A percentile compares a stretch with the other conserved stretches of the same genome.
Evolutionary conservation across 2,797 vertebrate genomes (phyloP).

Genomic region (Peromyscus melanophrys): DNA sequence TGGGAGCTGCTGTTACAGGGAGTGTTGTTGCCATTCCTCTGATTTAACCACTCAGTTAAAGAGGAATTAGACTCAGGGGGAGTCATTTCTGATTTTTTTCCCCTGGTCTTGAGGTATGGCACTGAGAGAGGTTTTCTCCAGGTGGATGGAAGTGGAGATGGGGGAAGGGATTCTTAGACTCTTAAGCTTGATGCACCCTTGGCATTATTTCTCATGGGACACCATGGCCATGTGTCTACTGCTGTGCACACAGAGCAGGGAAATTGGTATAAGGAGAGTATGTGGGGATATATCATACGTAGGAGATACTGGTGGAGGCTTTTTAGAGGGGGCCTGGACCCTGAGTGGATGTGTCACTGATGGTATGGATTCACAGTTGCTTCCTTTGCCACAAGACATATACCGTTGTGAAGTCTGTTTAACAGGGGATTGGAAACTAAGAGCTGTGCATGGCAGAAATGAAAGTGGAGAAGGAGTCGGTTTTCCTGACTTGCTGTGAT

Average conservation of each 20-base stretch:
- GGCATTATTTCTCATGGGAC: not conserved
- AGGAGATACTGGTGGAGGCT: not conserved
- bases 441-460: not conserved
- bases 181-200: not conserved
- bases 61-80: not conserved
- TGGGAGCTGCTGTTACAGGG: not conserved
- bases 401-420: not conserved
- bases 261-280: not conserved
- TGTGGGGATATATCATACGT: not conserved
- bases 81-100: not conserved
- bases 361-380: not conserved
- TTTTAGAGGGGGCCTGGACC: not conserved
- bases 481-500: not conserved
- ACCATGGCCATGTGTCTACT: not conserved
- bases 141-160: not conserved
- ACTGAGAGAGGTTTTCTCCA: not conserved
- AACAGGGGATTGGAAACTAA: not conserved
- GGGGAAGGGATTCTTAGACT: not conserved
- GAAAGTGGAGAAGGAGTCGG: not conserved
- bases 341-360: accelerated
- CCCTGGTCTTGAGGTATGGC: not conserved
- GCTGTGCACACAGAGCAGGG: not conserved
- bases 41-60: not conserved
- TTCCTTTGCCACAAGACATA: not conserved
- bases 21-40: not conserved